These are phyloP conservation scores for Todiramphus chloris DNA, from an alignment of 2,113 vertebrate species.

Conservation along the genomic window DNA sequence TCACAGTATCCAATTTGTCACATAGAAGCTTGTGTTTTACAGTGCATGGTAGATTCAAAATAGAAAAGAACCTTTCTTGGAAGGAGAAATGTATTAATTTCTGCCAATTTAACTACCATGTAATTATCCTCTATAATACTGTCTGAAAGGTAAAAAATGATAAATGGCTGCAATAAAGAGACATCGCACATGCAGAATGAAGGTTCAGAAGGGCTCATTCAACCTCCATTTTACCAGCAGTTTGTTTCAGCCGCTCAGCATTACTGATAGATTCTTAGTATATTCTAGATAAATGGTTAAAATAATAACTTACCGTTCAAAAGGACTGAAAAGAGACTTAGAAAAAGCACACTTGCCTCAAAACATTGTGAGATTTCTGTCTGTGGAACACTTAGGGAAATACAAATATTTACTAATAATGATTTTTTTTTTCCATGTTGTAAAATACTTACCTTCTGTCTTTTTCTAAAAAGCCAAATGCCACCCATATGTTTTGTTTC, in stretches of 20 bases:
- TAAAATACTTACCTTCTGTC: background rate
- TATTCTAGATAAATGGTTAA: conserved; percentile 9
- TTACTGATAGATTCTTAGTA: background rate
- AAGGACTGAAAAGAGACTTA: background rate
- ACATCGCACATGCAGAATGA: background rate
- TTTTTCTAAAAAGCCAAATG: background rate
- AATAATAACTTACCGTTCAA: background rate
- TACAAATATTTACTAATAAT: background rate
- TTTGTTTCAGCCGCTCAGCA: background rate
- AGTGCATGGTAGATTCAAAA: background rate
- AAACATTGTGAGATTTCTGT: background rate
- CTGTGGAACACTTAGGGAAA: background rate
- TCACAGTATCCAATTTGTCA: conserved; percentile 20
- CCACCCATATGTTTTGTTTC: background rate
- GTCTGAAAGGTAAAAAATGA: conserved; percentile 49
- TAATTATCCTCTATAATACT: conserved; percentile 48
- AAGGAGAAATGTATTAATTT: conserved; percentile 42
- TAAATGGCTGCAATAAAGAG: conserved; percentile 44
- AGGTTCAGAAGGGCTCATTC: background rate
- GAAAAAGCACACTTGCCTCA: background rate
- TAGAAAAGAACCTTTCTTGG: conserved; percentile 24
- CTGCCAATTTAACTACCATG: conserved; percentile 13
- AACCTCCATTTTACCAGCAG: background rate
- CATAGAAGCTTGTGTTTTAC: background rate
- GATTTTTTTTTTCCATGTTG: background rate